phyloP scores from a whole-genome alignment of 2,888 invertebrate genomes.

The Biston betularia region DNA sequence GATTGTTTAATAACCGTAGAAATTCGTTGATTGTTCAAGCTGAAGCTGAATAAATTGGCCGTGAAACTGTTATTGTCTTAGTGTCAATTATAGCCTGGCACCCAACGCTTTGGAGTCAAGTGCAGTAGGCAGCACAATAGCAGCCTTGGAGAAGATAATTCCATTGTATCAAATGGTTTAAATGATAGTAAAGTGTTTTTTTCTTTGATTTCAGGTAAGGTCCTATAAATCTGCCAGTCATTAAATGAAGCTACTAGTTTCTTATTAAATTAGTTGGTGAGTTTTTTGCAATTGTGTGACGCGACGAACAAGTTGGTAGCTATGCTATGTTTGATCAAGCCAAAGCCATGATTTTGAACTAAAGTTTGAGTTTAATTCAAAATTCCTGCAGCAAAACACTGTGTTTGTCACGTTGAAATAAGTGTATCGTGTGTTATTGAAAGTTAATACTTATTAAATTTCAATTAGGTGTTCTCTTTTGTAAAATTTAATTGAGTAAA shows the following conservation, averaged over 20 bases:
- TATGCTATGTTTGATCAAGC: neutral
- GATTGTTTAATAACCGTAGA: constrained; percentile 24
- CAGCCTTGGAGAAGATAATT: constrained; percentile 42
- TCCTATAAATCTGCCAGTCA: constrained; percentile 48
- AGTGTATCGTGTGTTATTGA: too few relatives aligned
- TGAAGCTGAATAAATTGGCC: constrained; percentile 40
- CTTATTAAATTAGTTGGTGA: constrained; percentile 16
- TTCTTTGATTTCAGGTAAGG: constrained; percentile 46
- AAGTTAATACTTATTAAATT: too few relatives aligned
- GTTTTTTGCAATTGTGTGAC: neutral
- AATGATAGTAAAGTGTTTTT: constrained; percentile 45
- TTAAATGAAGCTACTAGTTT: constrained; percentile 26
- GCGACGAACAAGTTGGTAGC: neutral
- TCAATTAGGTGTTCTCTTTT: too few relatives aligned
- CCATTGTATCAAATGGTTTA: constrained; percentile 46
- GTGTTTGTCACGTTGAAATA: too few relatives aligned
- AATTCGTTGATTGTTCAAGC: constrained; percentile 35
- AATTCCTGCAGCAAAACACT: too few relatives aligned
- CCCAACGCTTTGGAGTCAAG: constrained; percentile 34
- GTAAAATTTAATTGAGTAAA: too few relatives aligned
- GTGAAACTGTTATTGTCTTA: constrained; percentile 39
- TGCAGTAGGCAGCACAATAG: constrained; percentile 49
- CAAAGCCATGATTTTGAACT: neutral
- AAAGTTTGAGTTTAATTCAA: neutral
- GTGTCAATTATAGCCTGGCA: constrained; percentile 35